Evolutionary conservation across 2,888 invertebrate genomes (phyloP), one percentile per base, ranked within the genome.

Genomic region (Lycophotia porphyrea): DNA sequence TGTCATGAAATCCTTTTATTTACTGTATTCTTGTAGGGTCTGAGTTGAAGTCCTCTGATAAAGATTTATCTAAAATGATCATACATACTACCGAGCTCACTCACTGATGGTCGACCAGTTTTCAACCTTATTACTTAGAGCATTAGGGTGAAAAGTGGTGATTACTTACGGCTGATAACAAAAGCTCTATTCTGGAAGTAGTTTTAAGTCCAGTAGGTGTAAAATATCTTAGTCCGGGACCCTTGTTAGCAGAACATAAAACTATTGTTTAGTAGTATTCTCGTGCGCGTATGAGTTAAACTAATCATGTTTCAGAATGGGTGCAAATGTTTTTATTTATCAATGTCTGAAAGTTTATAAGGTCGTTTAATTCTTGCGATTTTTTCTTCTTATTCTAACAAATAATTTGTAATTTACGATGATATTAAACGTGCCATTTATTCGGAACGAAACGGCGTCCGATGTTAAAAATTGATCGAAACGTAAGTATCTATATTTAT

Each of bases 401-500:
- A 42, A 9, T 44, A 44, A 42, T 67, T 71, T 60, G 27, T 64
- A 67, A 58, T 80, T 76, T 80, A 5, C 52, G 31, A n/a, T 61
- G 36, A 64, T 65, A 67, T 65, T 39, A 71, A 55, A 55, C 49
- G 34, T 66, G 36, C 21, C 42, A 81, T 72, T 81, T 67, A 49
- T 58, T 65, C 44, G 31, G 27, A 67, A 71, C 60, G 36, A 69
- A 52, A 63, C 24, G 31, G 34, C n/a, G 60, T 64, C 68, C n/a
- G 42, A 42, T 78, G 60, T 52, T 68, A 74, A 78, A 49, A 74
- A 74, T 71, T 74, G 65, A 74, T 55, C 68, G 42, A 55, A 68
- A 69, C 65, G 44, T 61, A 71, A 55, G 60, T 82, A 80, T 64
- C 55, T 60, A 65, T 60, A 65, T 80, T 77, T 65, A 73, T 80